Percentiles rank a stretch among this genome's conserved stretches.
Evolutionary conservation across 2,113 vertebrate species (phyloP).

Genomic region (Glaucomys volans): DNA sequence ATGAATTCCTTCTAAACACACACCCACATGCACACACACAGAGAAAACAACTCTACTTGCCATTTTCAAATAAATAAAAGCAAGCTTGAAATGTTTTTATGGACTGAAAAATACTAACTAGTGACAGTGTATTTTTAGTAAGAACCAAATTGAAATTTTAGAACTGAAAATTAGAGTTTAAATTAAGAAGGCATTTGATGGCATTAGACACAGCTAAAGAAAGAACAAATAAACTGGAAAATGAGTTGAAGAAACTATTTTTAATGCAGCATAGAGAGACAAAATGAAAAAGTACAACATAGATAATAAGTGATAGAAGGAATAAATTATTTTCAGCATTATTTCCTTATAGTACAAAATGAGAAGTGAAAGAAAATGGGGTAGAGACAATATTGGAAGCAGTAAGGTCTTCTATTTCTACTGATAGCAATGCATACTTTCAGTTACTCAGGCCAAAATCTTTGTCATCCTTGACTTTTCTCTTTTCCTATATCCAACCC

Average conservation of each 20-base stretch:
- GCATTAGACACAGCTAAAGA: background rate
- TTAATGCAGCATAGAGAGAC: background rate
- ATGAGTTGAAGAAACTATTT: conserved; percentile 11
- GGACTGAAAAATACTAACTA: background rate
- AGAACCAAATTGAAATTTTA: conserved; percentile 38
- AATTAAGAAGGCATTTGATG: background rate
- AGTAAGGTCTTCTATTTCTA: background rate
- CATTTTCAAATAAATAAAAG: conserved; percentile 42
- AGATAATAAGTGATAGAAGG: background rate
- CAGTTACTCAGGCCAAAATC: background rate
- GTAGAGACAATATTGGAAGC: background rate
- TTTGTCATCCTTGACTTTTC: background rate
- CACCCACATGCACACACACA: background rate
- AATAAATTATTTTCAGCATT: background rate
- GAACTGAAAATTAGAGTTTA: background rate
- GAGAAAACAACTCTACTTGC: background rate
- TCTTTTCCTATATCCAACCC: background rate
- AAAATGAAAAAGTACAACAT: background rate
- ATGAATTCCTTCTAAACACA: background rate
- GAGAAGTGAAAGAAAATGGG: background rate
- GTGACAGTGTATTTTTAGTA: background rate
- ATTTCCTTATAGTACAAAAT: conserved; percentile 16
- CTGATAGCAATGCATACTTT: background rate
- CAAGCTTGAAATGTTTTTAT: background rate
- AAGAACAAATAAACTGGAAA: conserved; percentile 42